These are phyloP conservation scores for Montipora foliosa DNA, from an alignment of 64 coral and sea anemone genomes.

Conservation along the genomic window DNA sequence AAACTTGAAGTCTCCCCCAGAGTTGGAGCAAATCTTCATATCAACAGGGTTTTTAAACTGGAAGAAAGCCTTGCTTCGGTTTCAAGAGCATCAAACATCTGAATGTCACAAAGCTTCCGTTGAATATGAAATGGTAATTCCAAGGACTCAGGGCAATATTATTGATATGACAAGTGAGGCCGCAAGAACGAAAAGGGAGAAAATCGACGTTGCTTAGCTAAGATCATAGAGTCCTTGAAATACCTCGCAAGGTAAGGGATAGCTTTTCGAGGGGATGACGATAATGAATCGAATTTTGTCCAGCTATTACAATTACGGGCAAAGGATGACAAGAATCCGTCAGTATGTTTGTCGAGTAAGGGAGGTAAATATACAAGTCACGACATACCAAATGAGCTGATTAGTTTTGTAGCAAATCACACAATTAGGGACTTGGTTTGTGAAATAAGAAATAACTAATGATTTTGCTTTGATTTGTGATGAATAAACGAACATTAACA, in stretches of 20 bases:
- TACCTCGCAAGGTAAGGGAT: slow-evolving; percentile 64
- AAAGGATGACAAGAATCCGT: slow-evolving; percentile 59
- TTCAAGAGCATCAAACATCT: slow-evolving; percentile 54
- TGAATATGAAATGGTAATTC: slow-evolving; percentile 39
- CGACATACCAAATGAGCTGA: slow-evolving; percentile 55
- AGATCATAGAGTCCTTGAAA: slow-evolving; percentile 73
- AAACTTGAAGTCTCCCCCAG: slow-evolving; percentile 38
- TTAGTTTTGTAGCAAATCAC: slow-evolving; percentile 58
- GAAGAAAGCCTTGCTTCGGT: slow-evolving; percentile 47
- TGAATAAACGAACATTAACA: slow-evolving; percentile 59
- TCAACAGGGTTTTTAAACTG: slow-evolving; percentile 65
- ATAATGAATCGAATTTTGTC: slow-evolving; percentile 60
- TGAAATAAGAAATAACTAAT: slow-evolving; percentile 24
- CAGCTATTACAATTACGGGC: slow-evolving; percentile 55
- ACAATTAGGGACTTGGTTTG: slow-evolving; percentile 31
- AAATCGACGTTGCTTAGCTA: slow-evolving; percentile 59
- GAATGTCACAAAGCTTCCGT: slow-evolving; percentile 59
- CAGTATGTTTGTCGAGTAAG: slow-evolving; percentile 5
- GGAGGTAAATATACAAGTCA: slow-evolving; percentile 16
- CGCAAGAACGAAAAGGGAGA: slow-evolving; percentile 33
- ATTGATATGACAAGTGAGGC: slow-evolving; percentile 40
- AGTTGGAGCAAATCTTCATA: slow-evolving; percentile 38
- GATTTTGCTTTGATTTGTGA: slow-evolving; percentile 13
- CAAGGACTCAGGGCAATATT: slow-evolving; percentile 17
- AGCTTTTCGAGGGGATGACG: slow-evolving; percentile 46